phyloP scores from a whole-genome alignment of 2,888 invertebrate species.

The Drosophila affinis region DNA sequence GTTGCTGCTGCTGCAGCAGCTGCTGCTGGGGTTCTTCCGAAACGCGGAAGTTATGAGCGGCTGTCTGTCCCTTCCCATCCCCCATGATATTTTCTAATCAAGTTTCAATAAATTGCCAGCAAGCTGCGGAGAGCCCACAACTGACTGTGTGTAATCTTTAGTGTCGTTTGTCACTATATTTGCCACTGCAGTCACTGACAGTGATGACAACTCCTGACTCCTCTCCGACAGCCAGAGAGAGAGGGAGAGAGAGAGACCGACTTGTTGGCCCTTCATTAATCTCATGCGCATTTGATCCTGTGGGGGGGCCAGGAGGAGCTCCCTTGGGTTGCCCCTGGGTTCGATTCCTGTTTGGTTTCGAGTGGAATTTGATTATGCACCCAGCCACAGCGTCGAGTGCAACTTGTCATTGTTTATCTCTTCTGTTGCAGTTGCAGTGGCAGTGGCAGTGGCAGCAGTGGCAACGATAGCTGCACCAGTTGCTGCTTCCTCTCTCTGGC shows the following conservation, averaged over 20 bases:
- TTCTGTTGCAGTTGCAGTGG: constrained; percentile 26
- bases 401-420: constrained; percentile 53
- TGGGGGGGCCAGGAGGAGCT: constrained; percentile 12
- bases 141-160: constrained; percentile 37
- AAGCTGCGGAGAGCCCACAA: constrained; percentile 9
- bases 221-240: constrained; percentile 10
- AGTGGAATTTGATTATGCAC: constrained; percentile 49
- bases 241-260: constrained; percentile 14
- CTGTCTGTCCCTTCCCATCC: constrained; percentile 6
- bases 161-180: constrained; percentile 55
- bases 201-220: constrained; percentile 20
- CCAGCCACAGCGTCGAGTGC: constrained; percentile 45
- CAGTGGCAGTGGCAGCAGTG: not conserved
- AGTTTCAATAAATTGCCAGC: constrained; percentile 15
- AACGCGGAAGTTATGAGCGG: constrained; percentile 51
- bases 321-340: constrained; percentile 22
- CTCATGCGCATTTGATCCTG: constrained; percentile 35
- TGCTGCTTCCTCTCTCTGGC: constrained; percentile 36
- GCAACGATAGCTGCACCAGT: constrained; percentile 34
- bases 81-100: constrained; percentile 36
- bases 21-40: constrained; percentile 6
- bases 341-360: constrained; percentile 24
- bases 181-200: constrained; percentile 48
- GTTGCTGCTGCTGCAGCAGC: not conserved
- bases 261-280: constrained; percentile 52